phyloP scores from a whole-genome alignment of 2,888 invertebrate genomes.

The Caenorhabditis doughertyi region DNA sequence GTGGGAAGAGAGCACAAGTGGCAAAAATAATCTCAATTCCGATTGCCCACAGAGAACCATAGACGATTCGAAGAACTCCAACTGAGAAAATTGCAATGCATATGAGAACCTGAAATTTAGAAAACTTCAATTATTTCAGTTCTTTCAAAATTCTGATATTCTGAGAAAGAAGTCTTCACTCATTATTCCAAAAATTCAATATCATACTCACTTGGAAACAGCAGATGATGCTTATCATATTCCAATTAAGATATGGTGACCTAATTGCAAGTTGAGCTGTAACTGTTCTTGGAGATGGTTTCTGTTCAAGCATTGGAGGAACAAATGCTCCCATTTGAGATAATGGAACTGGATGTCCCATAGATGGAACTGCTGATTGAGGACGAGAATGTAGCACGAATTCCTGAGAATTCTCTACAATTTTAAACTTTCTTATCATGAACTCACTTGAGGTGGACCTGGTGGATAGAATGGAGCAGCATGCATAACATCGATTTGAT shows the following conservation, averaged over 20 bases:
- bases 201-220: conserved; percentile 41
- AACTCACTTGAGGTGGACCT: conserved; percentile 25
- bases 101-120: conserved; percentile 47
- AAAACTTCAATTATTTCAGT: neutral
- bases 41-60: conserved; percentile 58
- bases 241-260: conserved; percentile 59
- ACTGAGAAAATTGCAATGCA: conserved; percentile 58
- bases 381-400: conserved; percentile 48
- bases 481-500: conserved; percentile 33
- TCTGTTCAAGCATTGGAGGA: conserved; percentile 50
- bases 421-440: neutral
- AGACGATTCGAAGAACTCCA: conserved; percentile 53
- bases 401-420: neutral
- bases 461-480: conserved; percentile 39
- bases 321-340: conserved; percentile 40
- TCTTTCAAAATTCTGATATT: neutral
- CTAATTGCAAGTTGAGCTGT: conserved; percentile 48
- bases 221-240: conserved; percentile 49
- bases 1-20: conserved; percentile 50
- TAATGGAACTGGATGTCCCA: conserved; percentile 47
- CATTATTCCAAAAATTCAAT: too few species aligned
- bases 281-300: conserved; percentile 51
- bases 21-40: conserved; percentile 63
- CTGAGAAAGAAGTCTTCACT: neutral
- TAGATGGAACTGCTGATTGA: conserved; percentile 59